Percentiles rank a stretch among this genome's conserved stretches.
These are phyloP conservation scores for Triplophysa rosa DNA, from an alignment of 2,113 vertebrate genomes.

Conservation along the genomic window DNA sequence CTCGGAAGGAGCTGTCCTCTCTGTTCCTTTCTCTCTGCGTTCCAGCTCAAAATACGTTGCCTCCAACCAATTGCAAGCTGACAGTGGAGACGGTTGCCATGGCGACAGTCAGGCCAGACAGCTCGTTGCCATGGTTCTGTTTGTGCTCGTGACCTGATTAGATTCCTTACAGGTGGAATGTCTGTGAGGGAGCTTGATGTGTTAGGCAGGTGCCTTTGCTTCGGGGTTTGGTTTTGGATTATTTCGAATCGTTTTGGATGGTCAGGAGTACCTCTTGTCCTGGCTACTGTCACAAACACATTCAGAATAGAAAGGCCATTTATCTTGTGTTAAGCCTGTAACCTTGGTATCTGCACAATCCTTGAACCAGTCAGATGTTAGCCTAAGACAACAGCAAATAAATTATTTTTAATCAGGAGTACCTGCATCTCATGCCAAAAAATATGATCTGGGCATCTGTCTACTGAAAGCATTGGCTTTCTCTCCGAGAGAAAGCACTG, in stretches of 20 bases:
- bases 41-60: neutral
- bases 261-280: neutral
- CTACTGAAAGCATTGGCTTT: neutral
- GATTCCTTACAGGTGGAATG: slow-evolving; percentile 35
- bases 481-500: neutral
- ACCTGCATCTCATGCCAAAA: neutral
- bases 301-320: too few relatives aligned
- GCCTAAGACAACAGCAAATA: neutral
- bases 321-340: neutral
- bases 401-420: neutral
- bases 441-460: slow-evolving; percentile 10
- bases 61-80: slow-evolving; percentile 11
- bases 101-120: slow-evolving; percentile 63
- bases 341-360: neutral
- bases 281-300: neutral
- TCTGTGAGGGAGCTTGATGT: slow-evolving; percentile 16
- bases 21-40: neutral
- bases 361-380: neutral
- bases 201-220: neutral
- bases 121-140: slow-evolving; percentile 44
- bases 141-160: slow-evolving; percentile 41
- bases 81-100: slow-evolving; percentile 65
- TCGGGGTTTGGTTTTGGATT: neutral
- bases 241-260: neutral
- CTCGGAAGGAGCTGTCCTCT: slow-evolving; percentile 2